These are phyloP conservation scores for Lordiphosa collinella DNA, from an alignment of 1,140 invertebrate genomes.

Conservation along the genomic window DNA sequence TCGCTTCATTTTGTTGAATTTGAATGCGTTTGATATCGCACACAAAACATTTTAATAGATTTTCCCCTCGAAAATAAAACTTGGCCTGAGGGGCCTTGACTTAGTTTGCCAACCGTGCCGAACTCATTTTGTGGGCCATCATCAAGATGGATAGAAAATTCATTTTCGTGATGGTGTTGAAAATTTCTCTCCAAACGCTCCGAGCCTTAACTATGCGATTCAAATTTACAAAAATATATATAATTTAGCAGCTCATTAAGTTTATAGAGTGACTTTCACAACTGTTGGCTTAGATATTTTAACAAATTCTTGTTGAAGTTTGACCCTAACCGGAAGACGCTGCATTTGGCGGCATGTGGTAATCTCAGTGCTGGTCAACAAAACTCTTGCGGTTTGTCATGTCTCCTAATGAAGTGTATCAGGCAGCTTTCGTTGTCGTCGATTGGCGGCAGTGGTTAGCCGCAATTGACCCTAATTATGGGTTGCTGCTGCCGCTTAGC, in stretches of 20 bases:
- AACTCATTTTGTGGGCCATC: slow-evolving; percentile 25
- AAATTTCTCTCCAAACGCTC: no score
- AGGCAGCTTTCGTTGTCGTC: slow-evolving; percentile 30
- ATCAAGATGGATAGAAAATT: slow-evolving; percentile 9
- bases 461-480: slow-evolving; percentile 67
- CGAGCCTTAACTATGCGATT: no score
- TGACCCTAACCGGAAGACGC: no score
- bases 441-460: slow-evolving; percentile 43
- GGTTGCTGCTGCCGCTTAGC: slow-evolving; percentile 18
- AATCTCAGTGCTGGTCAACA: slow-evolving; percentile 16
- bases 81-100: slow-evolving; percentile 30
- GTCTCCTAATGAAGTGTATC: slow-evolving; percentile 60
- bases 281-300: slow-evolving; percentile 18
- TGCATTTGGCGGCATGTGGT: background rate
- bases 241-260: slow-evolving; percentile 34
- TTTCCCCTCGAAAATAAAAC: slow-evolving; percentile 12
- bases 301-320: slow-evolving; percentile 9
- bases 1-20: no score
- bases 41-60: slow-evolving; percentile 12
- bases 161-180: background rate
- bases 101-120: slow-evolving; percentile 33
- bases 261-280: slow-evolving; percentile 37
- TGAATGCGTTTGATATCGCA: no score
- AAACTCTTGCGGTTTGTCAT: slow-evolving; percentile 42
- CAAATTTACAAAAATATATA: slow-evolving; percentile 15